Conservation (phyloP, 37 sponge, comb jelly and placozoan genomes). For the Chondrosia reniformis region DNA sequence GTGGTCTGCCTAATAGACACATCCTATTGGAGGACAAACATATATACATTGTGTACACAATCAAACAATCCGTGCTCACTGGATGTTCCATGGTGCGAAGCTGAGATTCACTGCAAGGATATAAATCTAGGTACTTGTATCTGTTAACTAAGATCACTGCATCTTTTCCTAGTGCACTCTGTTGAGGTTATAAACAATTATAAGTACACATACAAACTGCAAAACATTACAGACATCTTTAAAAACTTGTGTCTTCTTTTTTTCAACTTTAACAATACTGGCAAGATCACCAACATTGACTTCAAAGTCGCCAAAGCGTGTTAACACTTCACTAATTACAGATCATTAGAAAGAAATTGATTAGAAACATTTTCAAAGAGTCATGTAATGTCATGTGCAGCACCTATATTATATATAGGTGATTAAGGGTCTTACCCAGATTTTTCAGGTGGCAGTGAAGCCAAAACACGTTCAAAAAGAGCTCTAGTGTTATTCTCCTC, state of each 20-base stretch:
- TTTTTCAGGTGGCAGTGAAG: constrained; percentile 55
- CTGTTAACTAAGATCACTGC: constrained; percentile 79
- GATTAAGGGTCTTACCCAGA: constrained; percentile 50
- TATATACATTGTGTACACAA: too few relatives aligned
- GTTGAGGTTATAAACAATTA: not conserved
- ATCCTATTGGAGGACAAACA: not conserved
- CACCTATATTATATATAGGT: not conserved
- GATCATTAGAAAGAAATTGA: too few relatives aligned
- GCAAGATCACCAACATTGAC: constrained; percentile 84
- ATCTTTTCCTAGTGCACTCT: constrained; percentile 43
- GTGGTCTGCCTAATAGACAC: not conserved
- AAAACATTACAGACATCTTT: not conserved
- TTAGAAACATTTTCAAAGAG: too few relatives aligned
- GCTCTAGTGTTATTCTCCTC: constrained; percentile 97
- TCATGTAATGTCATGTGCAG: too few relatives aligned
- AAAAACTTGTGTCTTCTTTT: constrained; percentile 39
- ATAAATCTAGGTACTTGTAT: constrained; percentile 84
- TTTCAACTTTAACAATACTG: constrained; percentile 85
- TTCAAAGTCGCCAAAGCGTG: constrained; percentile 84
- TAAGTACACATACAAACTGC: not conserved
- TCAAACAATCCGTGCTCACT: constrained; percentile 47
- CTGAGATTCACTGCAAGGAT: constrained; percentile 77
- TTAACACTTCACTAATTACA: constrained; percentile 68
- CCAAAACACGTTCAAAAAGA: constrained; percentile 80
- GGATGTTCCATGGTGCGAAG: constrained; percentile 85